Evolutionary conservation across 1,140 invertebrate genomes (phyloP).

Genomic region (Ceratina japonica): DNA sequence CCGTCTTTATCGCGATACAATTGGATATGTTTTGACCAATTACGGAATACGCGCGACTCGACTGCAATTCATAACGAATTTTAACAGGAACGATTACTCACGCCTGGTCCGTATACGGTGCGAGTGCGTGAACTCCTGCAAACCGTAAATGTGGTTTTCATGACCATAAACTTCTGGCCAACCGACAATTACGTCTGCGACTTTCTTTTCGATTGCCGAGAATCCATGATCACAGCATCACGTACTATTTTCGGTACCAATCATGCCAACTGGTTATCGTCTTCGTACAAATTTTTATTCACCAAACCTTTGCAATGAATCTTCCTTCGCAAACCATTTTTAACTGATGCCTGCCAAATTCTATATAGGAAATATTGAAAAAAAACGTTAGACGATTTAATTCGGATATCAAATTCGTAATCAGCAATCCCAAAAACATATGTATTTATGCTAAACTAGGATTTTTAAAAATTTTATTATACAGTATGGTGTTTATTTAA

Average conservation of each 20-base stretch:
- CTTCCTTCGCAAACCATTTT: not conserved
- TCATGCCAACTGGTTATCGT: constrained; percentile 2
- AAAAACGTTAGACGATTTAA: too few species aligned
- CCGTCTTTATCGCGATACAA: not conserved
- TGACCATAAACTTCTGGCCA: constrained; percentile 37
- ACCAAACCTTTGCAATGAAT: not conserved
- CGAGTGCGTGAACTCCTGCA: constrained; percentile 3
- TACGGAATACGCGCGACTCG: not conserved
- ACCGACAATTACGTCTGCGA: constrained; percentile 33
- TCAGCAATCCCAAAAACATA: not conserved
- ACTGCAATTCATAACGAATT: constrained; percentile 28
- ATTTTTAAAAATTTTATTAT: too few species aligned
- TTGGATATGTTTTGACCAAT: not conserved
- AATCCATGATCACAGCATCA: not conserved
- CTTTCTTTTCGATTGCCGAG: constrained; percentile 36
- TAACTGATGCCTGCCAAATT: not conserved
- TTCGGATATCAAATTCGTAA: too few species aligned
- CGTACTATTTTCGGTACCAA: constrained; percentile 8
- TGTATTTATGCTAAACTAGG: not conserved
- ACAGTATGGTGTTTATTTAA: too few species aligned
- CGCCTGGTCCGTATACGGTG: not conserved
- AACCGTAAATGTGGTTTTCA: constrained; percentile 43
- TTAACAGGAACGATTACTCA: constrained; percentile 36
- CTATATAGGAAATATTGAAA: too few species aligned
- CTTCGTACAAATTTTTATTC: constrained; percentile 6